Evolutionary conservation across 2,797 vertebrate genomes (phyloP).

Genomic region (Oryzias dopingdopingensis): DNA sequence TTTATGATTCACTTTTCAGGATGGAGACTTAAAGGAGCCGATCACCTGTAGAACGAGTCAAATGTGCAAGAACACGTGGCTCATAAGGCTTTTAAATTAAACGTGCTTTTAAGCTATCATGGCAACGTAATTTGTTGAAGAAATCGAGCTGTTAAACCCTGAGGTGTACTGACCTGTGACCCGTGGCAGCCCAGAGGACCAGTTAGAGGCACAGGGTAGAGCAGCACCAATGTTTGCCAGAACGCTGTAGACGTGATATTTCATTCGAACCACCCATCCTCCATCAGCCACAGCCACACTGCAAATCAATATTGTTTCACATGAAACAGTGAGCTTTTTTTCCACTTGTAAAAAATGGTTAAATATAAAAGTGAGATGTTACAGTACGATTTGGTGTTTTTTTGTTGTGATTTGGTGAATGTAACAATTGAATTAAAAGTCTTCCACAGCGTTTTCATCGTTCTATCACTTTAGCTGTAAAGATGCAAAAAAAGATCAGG

Average conservation of each 20-base stretch:
- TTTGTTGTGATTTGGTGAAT: too few relatives aligned
- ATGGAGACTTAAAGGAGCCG: not conserved
- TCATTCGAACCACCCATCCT: conserved; percentile 80
- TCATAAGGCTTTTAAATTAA: not conserved
- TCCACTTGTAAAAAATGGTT: accelerated
- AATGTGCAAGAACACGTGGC: not conserved
- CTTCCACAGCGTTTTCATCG: too few relatives aligned
- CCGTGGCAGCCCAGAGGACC: conserved; percentile 87
- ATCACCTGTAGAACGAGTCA: not conserved
- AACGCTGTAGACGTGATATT: conserved; percentile 87
- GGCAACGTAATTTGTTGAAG: not conserved
- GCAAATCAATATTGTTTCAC: not conserved
- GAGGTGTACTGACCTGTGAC: conserved; percentile 84
- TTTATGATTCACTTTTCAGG: not conserved
- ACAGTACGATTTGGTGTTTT: too few relatives aligned
- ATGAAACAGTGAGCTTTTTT: not conserved
- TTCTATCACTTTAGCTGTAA: not conserved
- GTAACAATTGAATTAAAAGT: too few relatives aligned
- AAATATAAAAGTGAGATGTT: too few relatives aligned
- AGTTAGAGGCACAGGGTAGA: conserved; percentile 83
- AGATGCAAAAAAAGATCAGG: not conserved
- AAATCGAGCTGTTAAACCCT: not conserved
- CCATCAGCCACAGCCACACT: conserved; percentile 76
- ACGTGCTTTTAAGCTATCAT: not conserved
- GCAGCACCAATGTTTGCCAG: conserved; percentile 84